Evolutionary conservation across 1,140 invertebrate genomes (phyloP).

Genomic region (Potamilus streckersoni): DNA sequence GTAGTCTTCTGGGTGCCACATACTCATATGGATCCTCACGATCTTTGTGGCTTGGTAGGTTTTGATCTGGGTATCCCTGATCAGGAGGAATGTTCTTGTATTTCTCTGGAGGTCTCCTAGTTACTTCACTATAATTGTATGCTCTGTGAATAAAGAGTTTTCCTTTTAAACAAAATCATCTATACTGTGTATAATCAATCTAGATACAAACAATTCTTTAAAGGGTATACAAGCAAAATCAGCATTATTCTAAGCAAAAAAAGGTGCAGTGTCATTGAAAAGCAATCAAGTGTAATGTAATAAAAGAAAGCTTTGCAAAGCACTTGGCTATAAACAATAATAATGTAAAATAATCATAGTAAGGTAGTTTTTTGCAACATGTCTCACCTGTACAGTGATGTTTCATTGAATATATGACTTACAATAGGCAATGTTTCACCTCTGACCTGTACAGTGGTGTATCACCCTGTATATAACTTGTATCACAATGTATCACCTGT

Average conservation of each 20-base stretch:
- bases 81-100: slow-evolving; percentile 14
- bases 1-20: slow-evolving; percentile 37
- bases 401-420: too few relatives aligned
- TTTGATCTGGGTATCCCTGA: slow-evolving; percentile 8
- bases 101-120: slow-evolving; percentile 25
- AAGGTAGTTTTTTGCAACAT: too few relatives aligned
- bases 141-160: slow-evolving; percentile 31
- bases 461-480: too few relatives aligned
- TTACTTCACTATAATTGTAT: slow-evolving; percentile 49
- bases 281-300: not conserved
- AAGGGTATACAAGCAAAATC: not conserved
- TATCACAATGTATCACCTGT: too few relatives aligned
- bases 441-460: too few relatives aligned
- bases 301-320: not conserved
- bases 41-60: not conserved
- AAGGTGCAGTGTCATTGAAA: not conserved
- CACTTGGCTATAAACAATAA: too few relatives aligned
- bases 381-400: too few relatives aligned
- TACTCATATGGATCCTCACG: slow-evolving; percentile 57
- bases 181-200: not conserved
- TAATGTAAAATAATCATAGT: too few relatives aligned
- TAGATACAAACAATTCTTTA: not conserved
- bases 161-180: not conserved
- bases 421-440: too few relatives aligned
- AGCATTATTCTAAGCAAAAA: not conserved